These are phyloP conservation scores for Oncopodura yosiiana DNA, from an alignment of 1,140 invertebrate genomes.

Conservation along the genomic window DNA sequence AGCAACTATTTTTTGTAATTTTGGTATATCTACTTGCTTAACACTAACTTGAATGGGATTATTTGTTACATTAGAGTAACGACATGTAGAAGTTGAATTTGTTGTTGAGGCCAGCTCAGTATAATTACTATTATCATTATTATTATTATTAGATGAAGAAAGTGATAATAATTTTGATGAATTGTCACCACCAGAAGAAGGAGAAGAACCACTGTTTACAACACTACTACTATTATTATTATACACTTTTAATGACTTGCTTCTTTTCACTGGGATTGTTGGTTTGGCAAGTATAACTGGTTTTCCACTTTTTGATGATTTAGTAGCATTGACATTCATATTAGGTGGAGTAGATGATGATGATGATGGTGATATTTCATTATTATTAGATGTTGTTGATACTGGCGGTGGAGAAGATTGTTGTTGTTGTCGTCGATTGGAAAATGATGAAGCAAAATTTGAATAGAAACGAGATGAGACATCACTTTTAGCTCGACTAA, in stretches of 20 bases:
- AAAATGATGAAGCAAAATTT: conserved; percentile 13
- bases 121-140: background rate
- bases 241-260: conserved; percentile 42
- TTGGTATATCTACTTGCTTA: conserved; percentile 30
- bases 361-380: too few relatives aligned
- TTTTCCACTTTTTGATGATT: conserved; percentile 11
- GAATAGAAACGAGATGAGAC: conserved; percentile 30
- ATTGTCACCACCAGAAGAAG: too few relatives aligned
- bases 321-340: too few relatives aligned
- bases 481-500: conserved; percentile 33
- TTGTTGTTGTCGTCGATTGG: conserved; percentile 19
- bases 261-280: conserved; percentile 37
- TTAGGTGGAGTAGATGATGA: too few relatives aligned
- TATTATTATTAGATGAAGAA: too few relatives aligned
- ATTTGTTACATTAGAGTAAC: background rate
- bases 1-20: conserved; percentile 24
- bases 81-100: background rate
- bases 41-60: conserved; percentile 30
- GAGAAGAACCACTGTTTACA: too few relatives aligned
- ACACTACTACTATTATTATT: background rate
- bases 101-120: background rate
- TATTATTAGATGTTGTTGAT: too few relatives aligned
- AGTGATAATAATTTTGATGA: background rate
- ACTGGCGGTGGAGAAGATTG: background rate
- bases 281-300: conserved; percentile 29